Base-by-base conservation (phyloP, 2,113 vertebrate species). In the Typhlomys cinereus region DNA sequence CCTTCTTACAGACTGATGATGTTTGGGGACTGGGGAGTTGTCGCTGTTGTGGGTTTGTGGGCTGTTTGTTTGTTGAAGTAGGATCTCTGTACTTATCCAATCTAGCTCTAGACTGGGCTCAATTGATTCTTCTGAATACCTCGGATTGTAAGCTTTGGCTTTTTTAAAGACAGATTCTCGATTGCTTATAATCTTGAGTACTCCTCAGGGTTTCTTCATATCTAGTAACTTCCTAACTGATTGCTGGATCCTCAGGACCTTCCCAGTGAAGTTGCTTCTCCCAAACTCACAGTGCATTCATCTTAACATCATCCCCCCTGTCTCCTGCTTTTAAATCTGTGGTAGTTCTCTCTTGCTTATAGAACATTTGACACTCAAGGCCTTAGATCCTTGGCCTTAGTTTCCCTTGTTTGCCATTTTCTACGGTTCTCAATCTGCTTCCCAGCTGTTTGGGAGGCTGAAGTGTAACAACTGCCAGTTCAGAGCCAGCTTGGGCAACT, bases 351-450 rank as follows among this genome's bases (percentile, higher is more conserved):
- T 20, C 81, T 91, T 90, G 39, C n/a, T 46, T 48, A 20, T 21
- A 64, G 2, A 20, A 44, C 61, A 92, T 39, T 67, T 61, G 83
- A 85, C 80, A 67, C 44, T 70, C 64, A 78, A 82, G 69, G 2
- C 59, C 86, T 92, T 74, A 14, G n/a, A 62, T 41, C 27, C 34
- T 76, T 89, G 67, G 52, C 39, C 39, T 94, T 92, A 75, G 46
- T 85, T 94, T 70, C 46, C 62, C 36, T 90, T 86, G n/a, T 41
- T 48, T 48, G 27, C 74, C 54, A 44, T 41, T 48, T 48, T 21
- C 74, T 48, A 44, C 29, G 81, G 67, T 7, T 82, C 50, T 91
- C 66, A 31, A 15, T 79, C 64, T 85, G 44, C 8, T 88, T n/a
- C n/a, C n/a, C n/a, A n/a, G n/a, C 44, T 39, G 39, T 29, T 41